Conservation (phyloP, 2,888 invertebrate genomes). For the Phania funesta region DNA sequence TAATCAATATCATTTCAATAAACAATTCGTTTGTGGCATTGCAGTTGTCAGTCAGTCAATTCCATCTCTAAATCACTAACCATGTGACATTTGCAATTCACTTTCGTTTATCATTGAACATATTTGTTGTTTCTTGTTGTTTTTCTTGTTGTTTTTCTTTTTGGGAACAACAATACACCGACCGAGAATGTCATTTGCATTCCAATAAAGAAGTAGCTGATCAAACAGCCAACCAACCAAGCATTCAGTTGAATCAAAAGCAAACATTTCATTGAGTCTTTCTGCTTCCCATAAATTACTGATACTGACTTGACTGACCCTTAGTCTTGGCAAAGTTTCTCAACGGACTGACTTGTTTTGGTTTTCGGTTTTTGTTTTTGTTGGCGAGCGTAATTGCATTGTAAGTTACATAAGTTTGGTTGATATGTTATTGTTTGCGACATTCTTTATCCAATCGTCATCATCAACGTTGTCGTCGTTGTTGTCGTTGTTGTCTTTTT, state of each 20-base stretch:
- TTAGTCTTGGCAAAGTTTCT: constrained; percentile 13
- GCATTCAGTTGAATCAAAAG: constrained; percentile 29
- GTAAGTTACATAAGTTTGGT: constrained; percentile 61
- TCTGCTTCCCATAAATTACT: constrained; percentile 60
- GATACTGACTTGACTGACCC: constrained; percentile 60
- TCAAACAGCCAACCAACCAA: neutral
- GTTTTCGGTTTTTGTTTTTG: neutral
- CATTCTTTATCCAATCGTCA: constrained; percentile 64
- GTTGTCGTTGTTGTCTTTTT: neutral
- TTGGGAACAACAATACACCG: constrained; percentile 16
- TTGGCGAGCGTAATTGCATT: constrained; percentile 60
- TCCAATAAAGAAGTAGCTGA: constrained; percentile 58
- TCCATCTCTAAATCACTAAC: constrained; percentile 48
- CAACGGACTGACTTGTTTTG: neutral
- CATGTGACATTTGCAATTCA: constrained; percentile 66
- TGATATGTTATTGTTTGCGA: constrained; percentile 61
- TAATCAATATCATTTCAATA: constrained; percentile 55
- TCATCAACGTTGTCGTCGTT: constrained; percentile 25
- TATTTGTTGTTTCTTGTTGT: constrained; percentile 27
- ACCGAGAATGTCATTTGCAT: constrained; percentile 62
- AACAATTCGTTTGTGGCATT: constrained; percentile 26
- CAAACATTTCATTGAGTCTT: constrained; percentile 62
- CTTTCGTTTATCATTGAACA: constrained; percentile 67
- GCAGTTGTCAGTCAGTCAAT: constrained; percentile 43
- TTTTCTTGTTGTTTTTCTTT: neutral